Percentiles rank a stretch among this genome's conserved stretches.
phyloP scores from a whole-genome alignment of 2,113 vertebrate species.

The Phocoena sinus region DNA sequence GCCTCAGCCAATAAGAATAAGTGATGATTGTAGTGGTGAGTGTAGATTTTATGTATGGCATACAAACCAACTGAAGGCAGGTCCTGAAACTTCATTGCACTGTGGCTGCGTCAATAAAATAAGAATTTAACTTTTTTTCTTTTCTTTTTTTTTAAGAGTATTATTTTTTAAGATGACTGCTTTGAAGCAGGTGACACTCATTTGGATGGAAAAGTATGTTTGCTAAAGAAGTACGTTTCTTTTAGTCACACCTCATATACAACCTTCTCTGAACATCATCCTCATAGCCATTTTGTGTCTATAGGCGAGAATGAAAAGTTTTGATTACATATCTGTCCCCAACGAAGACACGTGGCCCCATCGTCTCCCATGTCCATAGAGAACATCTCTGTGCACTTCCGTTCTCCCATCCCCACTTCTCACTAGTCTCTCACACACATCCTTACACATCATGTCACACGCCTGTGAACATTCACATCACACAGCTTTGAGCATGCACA shows the following conservation, averaged over 20 bases:
- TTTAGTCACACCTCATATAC: background rate
- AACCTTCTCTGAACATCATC: background rate
- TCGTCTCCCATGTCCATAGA: background rate
- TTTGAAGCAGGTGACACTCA: background rate
- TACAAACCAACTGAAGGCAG: background rate
- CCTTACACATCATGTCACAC: background rate
- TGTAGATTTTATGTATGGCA: background rate
- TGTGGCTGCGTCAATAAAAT: background rate
- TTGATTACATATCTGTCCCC: background rate
- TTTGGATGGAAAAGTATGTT: background rate
- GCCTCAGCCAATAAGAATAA: background rate
- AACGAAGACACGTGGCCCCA: background rate
- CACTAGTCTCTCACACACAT: background rate
- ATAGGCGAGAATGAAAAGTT: background rate
- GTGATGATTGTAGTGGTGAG: background rate
- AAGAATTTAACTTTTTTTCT: background rate
- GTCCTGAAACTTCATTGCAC: background rate
- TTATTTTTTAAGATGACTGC: background rate
- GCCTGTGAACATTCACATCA: background rate
- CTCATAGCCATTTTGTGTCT: background rate
- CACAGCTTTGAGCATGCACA: background rate
- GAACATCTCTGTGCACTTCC: background rate
- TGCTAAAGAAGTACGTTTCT: background rate
- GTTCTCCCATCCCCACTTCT: background rate
- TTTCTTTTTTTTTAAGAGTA: background rate